Evolutionary conservation across 2,113 vertebrate genomes (phyloP).

Genomic region (Geothlypis trichas): DNA sequence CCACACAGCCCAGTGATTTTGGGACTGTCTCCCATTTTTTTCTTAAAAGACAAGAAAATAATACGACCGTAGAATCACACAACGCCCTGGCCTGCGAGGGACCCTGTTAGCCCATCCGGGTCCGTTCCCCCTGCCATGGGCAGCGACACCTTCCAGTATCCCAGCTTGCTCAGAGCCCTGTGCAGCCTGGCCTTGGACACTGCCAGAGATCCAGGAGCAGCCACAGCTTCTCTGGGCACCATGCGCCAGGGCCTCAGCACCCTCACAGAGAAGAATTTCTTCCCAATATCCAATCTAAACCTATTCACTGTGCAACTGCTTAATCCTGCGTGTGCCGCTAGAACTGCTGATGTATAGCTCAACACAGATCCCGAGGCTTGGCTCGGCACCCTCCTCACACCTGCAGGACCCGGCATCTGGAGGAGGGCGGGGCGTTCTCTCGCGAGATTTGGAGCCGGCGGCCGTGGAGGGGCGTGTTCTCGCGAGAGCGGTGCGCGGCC

Average conservation of each 20-base stretch:
- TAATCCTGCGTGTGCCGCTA: not conserved
- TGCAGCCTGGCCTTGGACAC: not conserved
- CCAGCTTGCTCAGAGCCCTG: accelerated
- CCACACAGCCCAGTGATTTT: no score
- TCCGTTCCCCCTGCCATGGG: no score
- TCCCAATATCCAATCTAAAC: not conserved
- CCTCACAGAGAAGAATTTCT: not conserved
- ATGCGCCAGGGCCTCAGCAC: not conserved
- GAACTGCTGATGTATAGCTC: accelerated
- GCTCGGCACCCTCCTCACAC: accelerated
- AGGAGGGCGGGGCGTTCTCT: not conserved
- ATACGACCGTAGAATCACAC: not conserved
- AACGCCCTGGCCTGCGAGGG: no score
- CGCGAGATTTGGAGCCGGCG: not conserved
- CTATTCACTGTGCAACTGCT: not conserved
- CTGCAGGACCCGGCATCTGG: accelerated
- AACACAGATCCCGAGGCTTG: accelerated
- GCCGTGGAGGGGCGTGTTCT: not conserved
- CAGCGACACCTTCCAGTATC: not conserved
- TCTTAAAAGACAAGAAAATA: not conserved
- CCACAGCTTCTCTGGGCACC: not conserved
- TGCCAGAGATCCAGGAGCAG: not conserved
- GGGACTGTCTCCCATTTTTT: not conserved
- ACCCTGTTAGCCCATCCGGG: no score
- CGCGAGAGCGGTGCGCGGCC: not conserved